phyloP scores from a whole-genome alignment of 2,797 vertebrate species.

The Synanceia verrucosa region DNA sequence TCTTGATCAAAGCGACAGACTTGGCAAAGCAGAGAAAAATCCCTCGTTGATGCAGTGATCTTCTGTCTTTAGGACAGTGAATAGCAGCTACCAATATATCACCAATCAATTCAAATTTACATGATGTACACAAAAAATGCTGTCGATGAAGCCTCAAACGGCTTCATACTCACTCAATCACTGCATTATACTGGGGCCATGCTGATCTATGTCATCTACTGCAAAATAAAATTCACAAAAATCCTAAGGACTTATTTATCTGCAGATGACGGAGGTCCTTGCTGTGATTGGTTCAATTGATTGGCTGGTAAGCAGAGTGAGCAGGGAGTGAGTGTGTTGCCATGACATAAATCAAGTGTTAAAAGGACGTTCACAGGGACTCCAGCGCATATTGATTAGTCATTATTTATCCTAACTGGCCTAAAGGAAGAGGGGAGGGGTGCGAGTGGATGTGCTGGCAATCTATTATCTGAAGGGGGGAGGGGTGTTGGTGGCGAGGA shows the following conservation, averaged over 20 bases:
- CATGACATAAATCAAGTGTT: slow-evolving; percentile 88
- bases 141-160: slow-evolving; percentile 4
- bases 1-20: slow-evolving; percentile 10
- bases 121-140: slow-evolving; percentile 16
- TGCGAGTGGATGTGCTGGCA: slow-evolving; percentile 24
- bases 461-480: slow-evolving; percentile 55
- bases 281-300: slow-evolving; percentile 64
- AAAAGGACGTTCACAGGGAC: slow-evolving; percentile 88
- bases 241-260: slow-evolving; percentile 22
- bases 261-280: slow-evolving; percentile 17
- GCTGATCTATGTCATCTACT: not conserved
- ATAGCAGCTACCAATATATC: not conserved
- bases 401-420: slow-evolving; percentile 93
- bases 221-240: slow-evolving; percentile 23
- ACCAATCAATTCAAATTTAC: slow-evolving; percentile 51
- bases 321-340: slow-evolving; percentile 62
- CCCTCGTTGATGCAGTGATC: slow-evolving; percentile 39
- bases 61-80: slow-evolving; percentile 18
- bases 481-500: slow-evolving; percentile 18
- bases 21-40: slow-evolving; percentile 40
- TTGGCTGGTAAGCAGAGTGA: slow-evolving; percentile 56
- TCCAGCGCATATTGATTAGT: slow-evolving; percentile 92
- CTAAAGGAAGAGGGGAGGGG: slow-evolving; percentile 64
- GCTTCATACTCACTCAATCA: slow-evolving; percentile 4
- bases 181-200: not conserved